Percentiles rank a stretch among this genome's conserved stretches.
phyloP scores from a whole-genome alignment of 2,888 invertebrate genomes.

The Pseudanteris insignis region DNA sequence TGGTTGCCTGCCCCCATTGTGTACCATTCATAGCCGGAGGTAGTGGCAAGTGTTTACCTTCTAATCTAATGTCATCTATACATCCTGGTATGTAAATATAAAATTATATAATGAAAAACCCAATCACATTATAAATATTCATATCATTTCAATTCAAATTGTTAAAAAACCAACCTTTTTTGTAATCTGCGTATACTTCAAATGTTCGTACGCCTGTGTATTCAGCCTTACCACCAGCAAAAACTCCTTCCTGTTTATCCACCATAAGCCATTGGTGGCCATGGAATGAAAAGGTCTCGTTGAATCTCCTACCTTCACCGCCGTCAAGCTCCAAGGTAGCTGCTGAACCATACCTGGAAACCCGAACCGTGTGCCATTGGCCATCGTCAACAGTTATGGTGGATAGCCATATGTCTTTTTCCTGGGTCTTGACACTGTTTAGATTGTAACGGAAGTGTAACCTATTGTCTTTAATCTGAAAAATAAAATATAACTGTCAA shows the following conservation, averaged over 20 bases:
- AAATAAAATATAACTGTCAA: background rate
- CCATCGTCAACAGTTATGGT: conserved; percentile 93
- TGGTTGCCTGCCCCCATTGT: conserved; percentile 94
- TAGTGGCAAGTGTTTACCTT: conserved; percentile 93
- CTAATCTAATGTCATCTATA: conserved; percentile 84
- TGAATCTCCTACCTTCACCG: conserved; percentile 92
- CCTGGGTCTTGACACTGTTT: conserved; percentile 89
- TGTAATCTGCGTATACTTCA: conserved; percentile 93
- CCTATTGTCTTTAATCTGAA: conserved; percentile 85
- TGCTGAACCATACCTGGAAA: conserved; percentile 90
- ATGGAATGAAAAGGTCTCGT: conserved; percentile 89
- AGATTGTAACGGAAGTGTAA: conserved; percentile 92
- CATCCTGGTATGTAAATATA: conserved; percentile 70
- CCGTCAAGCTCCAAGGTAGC: conserved; percentile 93
- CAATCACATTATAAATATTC: background rate
- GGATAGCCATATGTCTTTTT: conserved; percentile 88
- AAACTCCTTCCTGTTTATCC: conserved; percentile 94
- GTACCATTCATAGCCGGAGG: conserved; percentile 95
- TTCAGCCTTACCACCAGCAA: conserved; percentile 94
- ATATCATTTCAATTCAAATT: too few species aligned
- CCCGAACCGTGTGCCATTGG: conserved; percentile 94
- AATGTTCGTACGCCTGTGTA: conserved; percentile 93
- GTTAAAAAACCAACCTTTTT: conserved; percentile 83
- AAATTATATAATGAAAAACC: too few species aligned
- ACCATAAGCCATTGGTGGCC: conserved; percentile 93